Conservation (phyloP, 2,888 invertebrate genomes). For the Apocheima hispidaria region DNA sequence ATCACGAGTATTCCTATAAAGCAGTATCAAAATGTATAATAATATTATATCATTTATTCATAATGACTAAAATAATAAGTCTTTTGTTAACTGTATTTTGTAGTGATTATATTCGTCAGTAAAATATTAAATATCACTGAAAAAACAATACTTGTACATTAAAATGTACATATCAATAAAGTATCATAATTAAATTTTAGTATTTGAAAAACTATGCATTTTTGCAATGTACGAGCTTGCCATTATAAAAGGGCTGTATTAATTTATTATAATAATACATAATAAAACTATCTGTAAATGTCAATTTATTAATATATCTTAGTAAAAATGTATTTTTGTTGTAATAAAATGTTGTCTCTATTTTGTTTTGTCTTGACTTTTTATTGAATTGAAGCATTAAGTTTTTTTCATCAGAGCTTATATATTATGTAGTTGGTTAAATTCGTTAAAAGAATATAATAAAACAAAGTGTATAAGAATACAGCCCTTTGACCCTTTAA, state of each 20-base stretch:
- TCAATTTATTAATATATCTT: not conserved
- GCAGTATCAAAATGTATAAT: conserved; percentile 33
- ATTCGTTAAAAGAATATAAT: too few species aligned
- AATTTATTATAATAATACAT: too few species aligned
- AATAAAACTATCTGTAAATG: too few species aligned
- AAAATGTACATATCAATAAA: conserved; percentile 20
- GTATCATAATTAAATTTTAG: conserved; percentile 5
- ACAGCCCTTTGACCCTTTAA: conserved; percentile 12
- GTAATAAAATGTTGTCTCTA: not conserved
- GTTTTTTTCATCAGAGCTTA: not conserved
- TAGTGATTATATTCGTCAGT: conserved; percentile 32
- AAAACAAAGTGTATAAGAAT: not conserved
- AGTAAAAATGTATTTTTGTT: not conserved
- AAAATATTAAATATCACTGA: conserved; percentile 11
- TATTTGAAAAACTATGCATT: conserved; percentile 43
- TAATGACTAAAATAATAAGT: conserved; percentile 27
- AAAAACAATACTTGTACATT: conserved; percentile 6
- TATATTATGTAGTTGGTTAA: not conserved
- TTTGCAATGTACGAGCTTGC: conserved; percentile 63
- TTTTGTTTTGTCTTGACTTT: not conserved
- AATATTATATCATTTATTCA: conserved; percentile 29
- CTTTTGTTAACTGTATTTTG: conserved; percentile 28
- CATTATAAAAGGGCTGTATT: conserved; percentile 34
- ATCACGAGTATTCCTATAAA: conserved; percentile 39
- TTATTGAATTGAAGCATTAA: too few species aligned